Percentiles rank a stretch among this genome's conserved stretches.
These are phyloP conservation scores for Plagodis dolabraria DNA, from an alignment of 2,888 invertebrate genomes.

Conservation along the genomic window DNA sequence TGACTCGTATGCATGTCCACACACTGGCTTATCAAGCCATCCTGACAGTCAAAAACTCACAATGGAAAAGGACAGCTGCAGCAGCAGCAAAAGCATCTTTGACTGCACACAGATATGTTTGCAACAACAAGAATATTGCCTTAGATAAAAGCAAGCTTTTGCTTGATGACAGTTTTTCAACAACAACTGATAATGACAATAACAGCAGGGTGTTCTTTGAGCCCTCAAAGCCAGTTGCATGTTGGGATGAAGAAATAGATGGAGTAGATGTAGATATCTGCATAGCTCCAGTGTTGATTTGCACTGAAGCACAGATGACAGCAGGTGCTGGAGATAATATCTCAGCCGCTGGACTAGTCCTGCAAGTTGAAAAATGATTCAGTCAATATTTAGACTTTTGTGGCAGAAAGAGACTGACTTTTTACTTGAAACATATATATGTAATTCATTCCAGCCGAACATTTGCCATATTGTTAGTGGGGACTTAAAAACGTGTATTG, in stretches of 20 bases:
- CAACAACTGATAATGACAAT: conserved; percentile 84
- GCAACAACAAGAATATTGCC: conserved; percentile 86
- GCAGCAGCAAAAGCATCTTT: conserved; percentile 93
- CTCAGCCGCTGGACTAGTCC: conserved; percentile 93
- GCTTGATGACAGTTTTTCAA: conserved; percentile 93
- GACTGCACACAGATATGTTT: conserved; percentile 93
- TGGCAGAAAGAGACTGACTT: not conserved
- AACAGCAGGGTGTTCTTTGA: conserved; percentile 87
- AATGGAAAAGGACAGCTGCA: conserved; percentile 91
- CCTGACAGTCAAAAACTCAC: conserved; percentile 87
- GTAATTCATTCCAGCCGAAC: conserved; percentile 1
- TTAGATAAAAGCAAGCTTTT: conserved; percentile 83
- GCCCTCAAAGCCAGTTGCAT: conserved; percentile 90
- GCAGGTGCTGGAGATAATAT: conserved; percentile 96
- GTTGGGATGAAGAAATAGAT: conserved; percentile 89
- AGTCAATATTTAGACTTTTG: conserved; percentile 30
- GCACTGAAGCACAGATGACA: conserved; percentile 91
- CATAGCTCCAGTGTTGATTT: conserved; percentile 93
- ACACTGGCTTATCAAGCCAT: conserved; percentile 95
- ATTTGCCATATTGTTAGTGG: too few relatives aligned
- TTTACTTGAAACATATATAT: not conserved
- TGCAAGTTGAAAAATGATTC: conserved; percentile 84
- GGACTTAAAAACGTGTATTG: too few relatives aligned
- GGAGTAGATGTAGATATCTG: conserved; percentile 87
- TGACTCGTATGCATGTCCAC: conserved; percentile 93